phyloP scores from a whole-genome alignment of 2,113 vertebrate species.

The Eira barbara region DNA sequence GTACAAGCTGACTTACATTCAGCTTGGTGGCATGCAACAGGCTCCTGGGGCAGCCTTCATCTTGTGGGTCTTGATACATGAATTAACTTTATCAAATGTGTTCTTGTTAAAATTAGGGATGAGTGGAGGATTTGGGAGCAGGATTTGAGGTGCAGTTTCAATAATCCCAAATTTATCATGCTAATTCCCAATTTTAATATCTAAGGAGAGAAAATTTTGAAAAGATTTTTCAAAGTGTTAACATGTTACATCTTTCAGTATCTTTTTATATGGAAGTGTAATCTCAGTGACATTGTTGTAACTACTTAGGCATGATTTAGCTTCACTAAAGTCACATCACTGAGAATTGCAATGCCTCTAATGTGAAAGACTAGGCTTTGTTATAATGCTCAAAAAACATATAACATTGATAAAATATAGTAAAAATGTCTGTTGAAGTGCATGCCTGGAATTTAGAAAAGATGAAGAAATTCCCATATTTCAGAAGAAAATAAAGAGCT shows the following conservation, averaged over 20 bases:
- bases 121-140: background rate
- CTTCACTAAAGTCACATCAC: background rate
- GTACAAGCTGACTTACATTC: background rate
- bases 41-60: background rate
- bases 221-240: background rate
- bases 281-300: background rate
- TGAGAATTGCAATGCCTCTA: background rate
- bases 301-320: background rate
- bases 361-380: background rate
- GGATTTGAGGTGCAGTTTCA: background rate
- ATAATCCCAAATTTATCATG: background rate
- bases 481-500: background rate
- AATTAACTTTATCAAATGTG: background rate
- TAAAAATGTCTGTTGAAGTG: background rate
- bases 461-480: background rate
- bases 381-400: background rate
- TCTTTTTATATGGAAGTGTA: background rate
- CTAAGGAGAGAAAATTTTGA: background rate
- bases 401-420: background rate
- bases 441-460: background rate
- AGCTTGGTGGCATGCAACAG: background rate
- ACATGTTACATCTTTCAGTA: background rate
- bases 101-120: background rate
- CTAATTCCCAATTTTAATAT: background rate
- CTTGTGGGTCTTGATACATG: background rate